Base-by-base conservation (phyloP, 2,888 invertebrate genomes). In the Deladenus siricidicola region DNA sequence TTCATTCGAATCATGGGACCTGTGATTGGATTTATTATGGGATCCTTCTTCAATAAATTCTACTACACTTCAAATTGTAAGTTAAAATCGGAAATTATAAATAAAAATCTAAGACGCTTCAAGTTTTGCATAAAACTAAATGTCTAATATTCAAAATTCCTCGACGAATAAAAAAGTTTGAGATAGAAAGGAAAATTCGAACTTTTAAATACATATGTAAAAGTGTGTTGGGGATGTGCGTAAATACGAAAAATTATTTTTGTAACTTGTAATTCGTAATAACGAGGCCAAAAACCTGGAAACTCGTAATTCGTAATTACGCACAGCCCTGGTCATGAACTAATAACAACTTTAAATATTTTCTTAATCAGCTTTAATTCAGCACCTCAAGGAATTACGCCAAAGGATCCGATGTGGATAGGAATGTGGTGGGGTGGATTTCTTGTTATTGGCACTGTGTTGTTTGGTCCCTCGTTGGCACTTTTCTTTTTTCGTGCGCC, bases 401-500 rank as follows among this genome's bases (percentile, higher is more conserved):
- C 79, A 1, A 68, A 70, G 1, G 81, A 82, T 65, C 81, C 81
- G 1, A 74, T 80, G 60, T 82, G 81, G 81, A 80, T 82, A 21
- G 82, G 81, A 80, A 3, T 81, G 81, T 80, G 24, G 80, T 80
- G 80, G 80, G 66, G 77, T 4, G 79, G 79, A 2, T 81, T 80
- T 67, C 60, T 79, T 14, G 57, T 78, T 6, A 71, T 79, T 26
- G 72, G 74, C 47, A 52, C 66, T 3, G 62, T 72, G 3, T 70
- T 76, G 47, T 63, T 79, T 43, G 55, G 73, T 0, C 74, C 80
- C 0, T 75, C 80, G 0, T 34, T 81, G 0, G 73, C 77, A 1
- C 68, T 82, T 34, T 79, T 79, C 34, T 74, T 71, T 39, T 81
- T 79, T 66, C 80, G 80, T 1, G 66, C 54, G 10, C 63, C 63